A percentile compares a stretch with the other conserved stretches of the same genome.
Evolutionary conservation across 2,888 invertebrate species (phyloP).

Genomic region (Euproctis similis): DNA sequence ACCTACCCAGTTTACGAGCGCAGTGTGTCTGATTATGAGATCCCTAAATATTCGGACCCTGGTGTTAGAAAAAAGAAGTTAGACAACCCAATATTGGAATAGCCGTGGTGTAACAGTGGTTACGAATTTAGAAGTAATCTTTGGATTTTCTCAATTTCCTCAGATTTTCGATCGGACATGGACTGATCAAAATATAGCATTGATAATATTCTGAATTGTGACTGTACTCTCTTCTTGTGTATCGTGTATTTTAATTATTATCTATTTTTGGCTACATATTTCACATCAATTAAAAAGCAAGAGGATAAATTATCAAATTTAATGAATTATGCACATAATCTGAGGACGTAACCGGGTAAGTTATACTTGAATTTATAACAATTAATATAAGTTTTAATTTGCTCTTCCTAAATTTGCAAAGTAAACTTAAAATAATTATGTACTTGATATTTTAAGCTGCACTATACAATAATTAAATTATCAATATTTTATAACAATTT

Average conservation of each 20-base stretch:
- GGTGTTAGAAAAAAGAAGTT: slow-evolving; percentile 31
- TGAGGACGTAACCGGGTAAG: no score
- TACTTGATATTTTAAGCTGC: no score
- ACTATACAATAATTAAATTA: no score
- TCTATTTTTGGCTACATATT: slow-evolving; percentile 63
- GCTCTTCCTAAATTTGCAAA: no score
- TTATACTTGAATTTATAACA: no score
- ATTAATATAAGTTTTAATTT: no score
- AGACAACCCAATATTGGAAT: slow-evolving; percentile 37
- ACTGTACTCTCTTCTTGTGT: slow-evolving; percentile 35
- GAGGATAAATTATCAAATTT: slow-evolving; percentile 34
- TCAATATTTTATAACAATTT: no score
- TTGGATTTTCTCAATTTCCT: slow-evolving; percentile 42
- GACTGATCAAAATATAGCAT: slow-evolving; percentile 26
- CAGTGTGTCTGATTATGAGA: slow-evolving; percentile 47
- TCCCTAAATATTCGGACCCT: slow-evolving; percentile 36
- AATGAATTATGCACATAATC: slow-evolving; percentile 48
- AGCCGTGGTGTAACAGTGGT: slow-evolving; percentile 31
- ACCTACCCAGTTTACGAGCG: slow-evolving; percentile 51
- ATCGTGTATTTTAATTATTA: slow-evolving; percentile 31
- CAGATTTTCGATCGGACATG: slow-evolving; percentile 26
- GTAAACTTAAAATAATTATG: no score
- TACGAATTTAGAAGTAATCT: slow-evolving; percentile 32
- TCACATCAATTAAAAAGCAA: slow-evolving; percentile 51
- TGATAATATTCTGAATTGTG: slow-evolving; percentile 44